phyloP scores from a whole-genome alignment of 2,113 vertebrate genomes.

The Pomatorhinus ruficollis region DNA sequence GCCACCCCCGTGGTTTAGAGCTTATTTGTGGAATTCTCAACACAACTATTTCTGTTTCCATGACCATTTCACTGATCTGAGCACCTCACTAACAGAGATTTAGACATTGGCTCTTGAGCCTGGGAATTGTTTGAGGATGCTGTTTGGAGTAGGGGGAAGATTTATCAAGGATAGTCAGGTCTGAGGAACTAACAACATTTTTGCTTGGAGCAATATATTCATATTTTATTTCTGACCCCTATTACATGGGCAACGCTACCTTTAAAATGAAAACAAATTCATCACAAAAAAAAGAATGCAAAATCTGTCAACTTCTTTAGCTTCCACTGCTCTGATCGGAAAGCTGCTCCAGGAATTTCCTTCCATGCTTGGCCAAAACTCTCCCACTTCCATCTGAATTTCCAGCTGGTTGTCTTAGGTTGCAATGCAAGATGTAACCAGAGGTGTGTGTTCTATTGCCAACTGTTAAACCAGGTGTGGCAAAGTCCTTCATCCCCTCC shows the following conservation, averaged over 20 bases:
- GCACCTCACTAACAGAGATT: not conserved
- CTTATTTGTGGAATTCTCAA: not conserved
- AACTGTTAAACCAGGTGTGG: not conserved
- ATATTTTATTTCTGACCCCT: not conserved
- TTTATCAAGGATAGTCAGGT: not conserved
- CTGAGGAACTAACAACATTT: not conserved
- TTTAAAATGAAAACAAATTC: not conserved
- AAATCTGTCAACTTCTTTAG: not conserved
- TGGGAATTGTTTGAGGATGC: not conserved
- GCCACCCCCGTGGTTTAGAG: rapidly evolving
- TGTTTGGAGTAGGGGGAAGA: not conserved
- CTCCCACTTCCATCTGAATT: not conserved
- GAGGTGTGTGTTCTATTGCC: not conserved
- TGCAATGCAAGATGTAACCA: not conserved
- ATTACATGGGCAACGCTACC: not conserved
- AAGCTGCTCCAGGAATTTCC: not conserved
- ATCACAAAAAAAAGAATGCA: not conserved
- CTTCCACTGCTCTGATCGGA: not conserved
- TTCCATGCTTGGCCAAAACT: not conserved
- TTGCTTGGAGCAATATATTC: not conserved
- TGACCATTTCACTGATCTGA: not conserved
- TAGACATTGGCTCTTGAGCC: not conserved
- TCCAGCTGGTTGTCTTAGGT: not conserved
- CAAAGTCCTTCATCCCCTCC: not conserved
- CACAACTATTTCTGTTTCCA: not conserved